Percentiles rank a stretch among this genome's conserved stretches.
phyloP scores from a whole-genome alignment of 2,888 invertebrate species.

The Hartigia nigra region DNA sequence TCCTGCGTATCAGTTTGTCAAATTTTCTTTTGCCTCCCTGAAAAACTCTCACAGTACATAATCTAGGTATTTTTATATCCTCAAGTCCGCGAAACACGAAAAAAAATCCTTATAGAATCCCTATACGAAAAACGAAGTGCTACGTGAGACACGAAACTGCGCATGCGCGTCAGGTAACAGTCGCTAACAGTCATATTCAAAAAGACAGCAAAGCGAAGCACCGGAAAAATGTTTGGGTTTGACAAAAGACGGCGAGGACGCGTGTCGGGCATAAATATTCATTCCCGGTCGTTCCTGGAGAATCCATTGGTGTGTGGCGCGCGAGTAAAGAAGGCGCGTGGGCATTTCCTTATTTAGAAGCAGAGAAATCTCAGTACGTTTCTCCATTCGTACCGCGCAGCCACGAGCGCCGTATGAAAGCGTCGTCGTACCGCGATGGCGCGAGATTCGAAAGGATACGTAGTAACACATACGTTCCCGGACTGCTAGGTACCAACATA shows the following conservation, averaged over 20 bases:
- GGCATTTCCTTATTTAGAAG: slow-evolving; percentile 58
- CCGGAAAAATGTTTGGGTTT: background rate
- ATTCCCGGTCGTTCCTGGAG: slow-evolving; percentile 11
- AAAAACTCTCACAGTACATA: background rate
- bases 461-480: background rate
- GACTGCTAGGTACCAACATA: background rate
- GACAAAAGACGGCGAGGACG: background rate
- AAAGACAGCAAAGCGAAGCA: background rate
- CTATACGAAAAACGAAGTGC: background rate
- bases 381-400: background rate
- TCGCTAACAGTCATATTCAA: background rate
- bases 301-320: slow-evolving; percentile 11
- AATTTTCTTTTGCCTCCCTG: background rate
- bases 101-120: background rate
- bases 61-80: background rate
- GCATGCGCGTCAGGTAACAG: background rate
- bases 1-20: background rate
- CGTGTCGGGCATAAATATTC: background rate
- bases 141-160: background rate
- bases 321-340: slow-evolving; percentile 40
- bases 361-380: slow-evolving; percentile 17
- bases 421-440: background rate
- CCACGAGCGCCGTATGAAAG: background rate
- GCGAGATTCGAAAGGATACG: background rate
- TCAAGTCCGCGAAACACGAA: background rate